phyloP scores from a whole-genome alignment of 1,140 invertebrate genomes.

The Pissodes strobi region DNA sequence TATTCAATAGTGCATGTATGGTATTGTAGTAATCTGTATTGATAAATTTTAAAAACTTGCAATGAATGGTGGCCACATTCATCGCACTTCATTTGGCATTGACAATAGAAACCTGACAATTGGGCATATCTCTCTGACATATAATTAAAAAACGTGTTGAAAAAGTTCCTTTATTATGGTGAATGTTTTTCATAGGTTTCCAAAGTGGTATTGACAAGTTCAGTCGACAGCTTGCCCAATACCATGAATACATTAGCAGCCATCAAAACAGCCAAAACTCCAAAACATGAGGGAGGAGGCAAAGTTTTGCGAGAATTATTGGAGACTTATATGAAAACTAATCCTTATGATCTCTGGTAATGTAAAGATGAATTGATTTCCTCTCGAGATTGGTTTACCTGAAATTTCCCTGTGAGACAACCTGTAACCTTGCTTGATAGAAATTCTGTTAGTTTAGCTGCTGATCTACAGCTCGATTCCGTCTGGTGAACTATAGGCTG shows the following conservation, averaged over 20 bases:
- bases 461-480: too few relatives aligned
- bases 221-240: slow-evolving; percentile 33
- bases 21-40: not conserved
- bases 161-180: slow-evolving; percentile 12
- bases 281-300: not conserved
- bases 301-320: not conserved
- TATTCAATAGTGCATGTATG: too few relatives aligned
- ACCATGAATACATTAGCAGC: slow-evolving; percentile 12
- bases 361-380: not conserved
- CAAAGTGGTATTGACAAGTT: slow-evolving; percentile 34
- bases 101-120: not conserved
- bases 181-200: slow-evolving; percentile 31
- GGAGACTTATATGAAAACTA: not conserved
- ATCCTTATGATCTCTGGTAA: not conserved
- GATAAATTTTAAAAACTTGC: slow-evolving; percentile 1
- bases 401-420: not conserved
- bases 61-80: slow-evolving; percentile 8
- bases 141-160: not conserved
- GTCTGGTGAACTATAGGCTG: too few relatives aligned
- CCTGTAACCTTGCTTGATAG: not conserved
- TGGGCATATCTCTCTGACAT: too few relatives aligned
- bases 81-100: not conserved
- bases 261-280: slow-evolving; percentile 2
- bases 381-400: not conserved
- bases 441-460: too few relatives aligned